Base-by-base conservation (phyloP, 2,113 vertebrate genomes). In the Alligator sinensis region DNA sequence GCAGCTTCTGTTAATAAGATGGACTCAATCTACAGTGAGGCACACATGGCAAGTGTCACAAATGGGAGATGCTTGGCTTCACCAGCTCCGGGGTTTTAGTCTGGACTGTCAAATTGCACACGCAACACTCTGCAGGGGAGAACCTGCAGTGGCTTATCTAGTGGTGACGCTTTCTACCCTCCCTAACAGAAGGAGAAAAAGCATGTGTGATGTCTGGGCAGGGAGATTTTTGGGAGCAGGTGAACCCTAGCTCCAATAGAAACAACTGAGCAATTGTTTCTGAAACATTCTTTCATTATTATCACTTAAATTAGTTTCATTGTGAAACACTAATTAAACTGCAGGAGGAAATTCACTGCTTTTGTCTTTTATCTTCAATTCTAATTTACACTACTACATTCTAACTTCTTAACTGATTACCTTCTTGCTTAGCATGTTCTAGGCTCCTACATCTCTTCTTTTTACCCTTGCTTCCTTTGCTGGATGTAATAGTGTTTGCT, bases 401-500 rank as follows among this genome's bases (percentile, higher is more conserved):
- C 90, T 91, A 81, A 95, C 79, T 96, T 91, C 87, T 83, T 92
- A 9, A 0, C 86, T 90, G 91, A 92, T 96, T 98, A 98, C 97
- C 97, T 64, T 93, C 82, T 91, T 90, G 68, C 82, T 86, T 30
- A 16, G 13, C 64, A 17, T 0, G 1, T 47, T 74, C 61, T 1
- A 13, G 57, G 25, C 6, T 47, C 55, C 88, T 28, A 21, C 10
- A 57, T 54, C 54, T 74, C 58, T 87, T 86, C 86, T 34, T 96
- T 80, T 28, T 85, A 25, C 1, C 25, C 27, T 27, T 88, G 19
- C 18, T 89, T 90, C 58, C 86, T 57, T 66, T 91, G n/a, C 57
- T 94, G 15, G 80, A 13, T 59, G 72, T 2, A 54, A 90, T 15
- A 3, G 75, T 1, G 86, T 88, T 72, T 24, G 55, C 76, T 3